Evolutionary conservation across 2,113 vertebrate genomes (phyloP), one percentile per base, ranked within the genome.

Genomic region (Glaucidium brasilianum): DNA sequence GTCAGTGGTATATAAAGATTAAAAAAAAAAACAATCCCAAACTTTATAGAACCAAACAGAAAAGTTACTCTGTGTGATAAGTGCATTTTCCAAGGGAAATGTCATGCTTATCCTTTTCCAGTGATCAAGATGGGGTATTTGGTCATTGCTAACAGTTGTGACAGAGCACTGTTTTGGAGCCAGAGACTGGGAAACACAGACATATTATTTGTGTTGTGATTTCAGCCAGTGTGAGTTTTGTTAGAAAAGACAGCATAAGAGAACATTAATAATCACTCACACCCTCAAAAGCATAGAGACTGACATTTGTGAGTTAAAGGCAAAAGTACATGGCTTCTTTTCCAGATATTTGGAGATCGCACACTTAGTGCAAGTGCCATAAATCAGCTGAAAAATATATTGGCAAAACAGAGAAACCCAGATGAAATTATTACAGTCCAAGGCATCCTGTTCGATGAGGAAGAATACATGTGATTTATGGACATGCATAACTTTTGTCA

Each of bases 361-460:
- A 77, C 32, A 30, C 26, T 85, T 60, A 74, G 56, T 56, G 39
- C 21, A 89, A 89, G 62, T 60, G 25, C 15, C 62, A 90, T 92
- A 96, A 96, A 94, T 95, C 80, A 91, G 5, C 25, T 86, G 86
- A 62, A 94, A 77, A 95, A 82, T 75, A 85, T 47, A 89, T 60
- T 91, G 86, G 64, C 84, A 78, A 66, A 79, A 67, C 8, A 12
- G 64, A 58, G 58, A 68, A 88, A 59, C 22, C 12, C 62, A 67
- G 62, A 83, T 84, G 25, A 94, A 95, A 92, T 78, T 95, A 78
- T 87, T 64, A 62, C 43, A 82, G 68, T 85, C 73, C 58, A 95
- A 95, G 32, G 22, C 32, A 1, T 63, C 37, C n/a, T 73, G 50
- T 88, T 90, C 87, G 84, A 69, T 85, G 86, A 91, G 53, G 53